Percentiles rank a stretch among this genome's conserved stretches.
Conservation (phyloP, 2,888 invertebrate genomes). For the Netelia melanura region DNA sequence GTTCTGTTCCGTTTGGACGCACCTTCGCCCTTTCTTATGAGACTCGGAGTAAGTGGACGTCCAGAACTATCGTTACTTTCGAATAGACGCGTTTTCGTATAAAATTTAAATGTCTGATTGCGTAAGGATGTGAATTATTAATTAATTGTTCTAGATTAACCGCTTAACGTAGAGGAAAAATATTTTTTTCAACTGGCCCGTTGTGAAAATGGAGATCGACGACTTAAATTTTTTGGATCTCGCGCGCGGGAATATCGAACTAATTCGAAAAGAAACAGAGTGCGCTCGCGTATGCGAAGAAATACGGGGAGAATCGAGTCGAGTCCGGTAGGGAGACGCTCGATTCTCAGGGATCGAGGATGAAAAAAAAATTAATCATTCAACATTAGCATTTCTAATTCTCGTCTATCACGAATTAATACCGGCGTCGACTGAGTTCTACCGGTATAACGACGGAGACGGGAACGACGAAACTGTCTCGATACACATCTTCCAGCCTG, state of each 20-base stretch:
- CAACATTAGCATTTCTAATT: conserved; percentile 79
- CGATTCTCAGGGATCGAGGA: conserved; percentile 28
- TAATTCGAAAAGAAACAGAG: conserved; percentile 45
- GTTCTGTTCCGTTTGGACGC: conserved; percentile 31
- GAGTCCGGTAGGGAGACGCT: conserved; percentile 40
- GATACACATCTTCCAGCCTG: conserved; percentile 34
- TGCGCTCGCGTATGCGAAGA: not conserved
- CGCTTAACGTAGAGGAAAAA: not conserved
- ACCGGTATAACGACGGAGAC: conserved; percentile 52
- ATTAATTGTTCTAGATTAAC: not conserved
- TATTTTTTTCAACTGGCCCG: not conserved
- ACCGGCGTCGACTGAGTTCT: conserved; percentile 64
- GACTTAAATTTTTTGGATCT: not conserved
- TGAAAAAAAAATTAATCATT: conserved; percentile 60
- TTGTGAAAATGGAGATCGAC: not conserved
- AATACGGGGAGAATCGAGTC: conserved; percentile 1
- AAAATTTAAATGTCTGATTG: too few species aligned
- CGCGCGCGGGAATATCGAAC: conserved; percentile 39
- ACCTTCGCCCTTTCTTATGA: conserved; percentile 39
- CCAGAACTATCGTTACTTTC: conserved; percentile 64
- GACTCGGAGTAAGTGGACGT: conserved; percentile 34
- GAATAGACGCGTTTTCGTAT: conserved; percentile 69
- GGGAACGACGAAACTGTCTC: conserved; percentile 48
- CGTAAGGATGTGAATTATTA: too few species aligned
- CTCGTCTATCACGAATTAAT: conserved; percentile 78